phyloP scores from a whole-genome alignment of 2,888 invertebrate species.

The Laothoe populi region DNA sequence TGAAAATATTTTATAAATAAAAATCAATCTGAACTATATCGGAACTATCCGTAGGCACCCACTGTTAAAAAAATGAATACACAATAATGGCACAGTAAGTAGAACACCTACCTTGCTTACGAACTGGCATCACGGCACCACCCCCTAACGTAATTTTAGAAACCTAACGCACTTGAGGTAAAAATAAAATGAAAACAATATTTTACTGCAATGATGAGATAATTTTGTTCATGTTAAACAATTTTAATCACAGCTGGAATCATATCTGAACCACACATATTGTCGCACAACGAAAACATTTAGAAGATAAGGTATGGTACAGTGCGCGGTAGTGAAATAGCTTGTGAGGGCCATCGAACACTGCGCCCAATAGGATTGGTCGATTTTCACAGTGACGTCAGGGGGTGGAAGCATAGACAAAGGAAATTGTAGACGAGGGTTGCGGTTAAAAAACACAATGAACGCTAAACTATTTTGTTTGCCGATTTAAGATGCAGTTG shows the following conservation, averaged over 20 bases:
- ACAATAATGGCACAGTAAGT: conserved; percentile 28
- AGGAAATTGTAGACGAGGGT: conserved; percentile 62
- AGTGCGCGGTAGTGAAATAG: conserved; percentile 71
- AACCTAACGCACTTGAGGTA: conserved; percentile 64
- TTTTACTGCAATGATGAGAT: conserved; percentile 60
- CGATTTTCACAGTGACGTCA: conserved; percentile 86
- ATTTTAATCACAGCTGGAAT: conserved; percentile 67
- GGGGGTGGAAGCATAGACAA: conserved; percentile 83
- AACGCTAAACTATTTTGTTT: neutral
- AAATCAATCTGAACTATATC: neutral
- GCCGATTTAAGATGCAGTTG: too few species aligned
- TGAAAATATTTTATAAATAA: conserved; percentile 30
- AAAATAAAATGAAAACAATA: conserved; percentile 66
- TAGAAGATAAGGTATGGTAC: conserved; percentile 66
- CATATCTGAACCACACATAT: conserved; percentile 68
- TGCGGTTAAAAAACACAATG: conserved; percentile 43
- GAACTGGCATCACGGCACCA: conserved; percentile 88
- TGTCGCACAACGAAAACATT: conserved; percentile 78
- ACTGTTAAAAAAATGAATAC: neutral
- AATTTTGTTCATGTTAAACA: conserved; percentile 67
- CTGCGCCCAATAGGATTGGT: conserved; percentile 85
- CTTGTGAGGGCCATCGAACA: conserved; percentile 74
- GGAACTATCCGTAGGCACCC: too few species aligned
- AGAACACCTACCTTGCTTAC: conserved; percentile 91
- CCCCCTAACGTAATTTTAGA: conserved; percentile 77